A percentile compares a stretch with the other conserved stretches of the same genome.
Evolutionary conservation across 2,113 vertebrate genomes (phyloP).

Genomic region (Promerops cafer): DNA sequence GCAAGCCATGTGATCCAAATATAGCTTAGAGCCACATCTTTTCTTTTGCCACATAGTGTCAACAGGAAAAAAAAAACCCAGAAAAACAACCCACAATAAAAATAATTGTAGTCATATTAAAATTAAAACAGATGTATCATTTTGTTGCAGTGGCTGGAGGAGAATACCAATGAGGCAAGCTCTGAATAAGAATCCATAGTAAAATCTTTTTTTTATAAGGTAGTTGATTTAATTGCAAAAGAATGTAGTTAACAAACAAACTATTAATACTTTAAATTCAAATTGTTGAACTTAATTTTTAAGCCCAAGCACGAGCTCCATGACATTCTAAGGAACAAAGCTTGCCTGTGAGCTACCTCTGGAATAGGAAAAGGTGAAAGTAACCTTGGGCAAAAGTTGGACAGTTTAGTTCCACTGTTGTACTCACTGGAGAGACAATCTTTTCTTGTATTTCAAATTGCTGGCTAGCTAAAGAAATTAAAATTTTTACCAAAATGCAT

Average conservation of each 20-base stretch:
- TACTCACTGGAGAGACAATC: not conserved
- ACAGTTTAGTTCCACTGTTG: not conserved
- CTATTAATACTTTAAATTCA: not conserved
- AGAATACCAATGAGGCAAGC: not conserved
- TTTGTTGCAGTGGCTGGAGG: not conserved
- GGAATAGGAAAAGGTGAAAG: not conserved
- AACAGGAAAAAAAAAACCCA: not conserved
- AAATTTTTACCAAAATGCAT: not conserved
- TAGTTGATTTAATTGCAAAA: not conserved
- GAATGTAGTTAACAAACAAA: not conserved
- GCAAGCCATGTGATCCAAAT: not conserved
- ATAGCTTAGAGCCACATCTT: not conserved
- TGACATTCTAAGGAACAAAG: not conserved
- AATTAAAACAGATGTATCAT: not conserved
- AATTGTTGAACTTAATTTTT: not conserved
- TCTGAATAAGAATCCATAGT: not conserved
- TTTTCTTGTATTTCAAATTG: not conserved
- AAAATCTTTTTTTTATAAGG: not conserved
- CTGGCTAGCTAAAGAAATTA: not conserved
- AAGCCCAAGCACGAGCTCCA: not conserved
- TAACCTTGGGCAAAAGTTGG: not conserved
- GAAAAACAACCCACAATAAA: not conserved
- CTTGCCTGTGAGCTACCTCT: not conserved
- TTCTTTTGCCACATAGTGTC: not conserved
- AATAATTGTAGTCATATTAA: not conserved